A percentile compares a stretch with the other conserved stretches of the same genome.
phyloP scores from a whole-genome alignment of 2,113 vertebrate species.

The Clupea harengus region DNA sequence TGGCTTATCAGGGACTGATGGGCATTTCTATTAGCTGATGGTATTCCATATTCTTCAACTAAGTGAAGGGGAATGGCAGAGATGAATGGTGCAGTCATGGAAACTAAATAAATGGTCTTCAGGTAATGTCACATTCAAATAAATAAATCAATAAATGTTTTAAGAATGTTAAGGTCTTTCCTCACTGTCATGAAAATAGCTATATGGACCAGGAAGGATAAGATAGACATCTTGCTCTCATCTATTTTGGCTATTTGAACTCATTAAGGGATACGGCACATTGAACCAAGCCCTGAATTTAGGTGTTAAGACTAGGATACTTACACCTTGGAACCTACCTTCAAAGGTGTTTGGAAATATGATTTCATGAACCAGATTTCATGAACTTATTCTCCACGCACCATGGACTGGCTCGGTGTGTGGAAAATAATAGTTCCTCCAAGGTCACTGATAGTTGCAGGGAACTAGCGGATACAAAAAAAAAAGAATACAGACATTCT shows the following conservation, averaged over 20 bases:
- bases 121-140: no score
- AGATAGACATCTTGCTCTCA: background rate
- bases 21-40: no score
- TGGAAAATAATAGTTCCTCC: conserved; percentile 1
- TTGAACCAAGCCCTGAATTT: background rate
- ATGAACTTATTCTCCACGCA: background rate
- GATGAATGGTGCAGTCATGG: no score
- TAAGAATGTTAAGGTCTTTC: no score
- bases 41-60: no score
- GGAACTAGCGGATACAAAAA: background rate
- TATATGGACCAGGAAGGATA: background rate
- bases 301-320: background rate
- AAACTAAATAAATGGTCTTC: no score
- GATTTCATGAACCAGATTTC: background rate
- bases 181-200: background rate
- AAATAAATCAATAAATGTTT: no score
- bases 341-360: background rate
- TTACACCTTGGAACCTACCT: background rate
- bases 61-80: no score
- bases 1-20: background rate
- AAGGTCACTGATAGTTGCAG: background rate
- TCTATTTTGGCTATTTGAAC: background rate
- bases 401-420: background rate
- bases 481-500: background rate
- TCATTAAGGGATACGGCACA: background rate